phyloP scores from a whole-genome alignment of 2,797 vertebrate genomes.

The Coccyzus lansbergi region DNA sequence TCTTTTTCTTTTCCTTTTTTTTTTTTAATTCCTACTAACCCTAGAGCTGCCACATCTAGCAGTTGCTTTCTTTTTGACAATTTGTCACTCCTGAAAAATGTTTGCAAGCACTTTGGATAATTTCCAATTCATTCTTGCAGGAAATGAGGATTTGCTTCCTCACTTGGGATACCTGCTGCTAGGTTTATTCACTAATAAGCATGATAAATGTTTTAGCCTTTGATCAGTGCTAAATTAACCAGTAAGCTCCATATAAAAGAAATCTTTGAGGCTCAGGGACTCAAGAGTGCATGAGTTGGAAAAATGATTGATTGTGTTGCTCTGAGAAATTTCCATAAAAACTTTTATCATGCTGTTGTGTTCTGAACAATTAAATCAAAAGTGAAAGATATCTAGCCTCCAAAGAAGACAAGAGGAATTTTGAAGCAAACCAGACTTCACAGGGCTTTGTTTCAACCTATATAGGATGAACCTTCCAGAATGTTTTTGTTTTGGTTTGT shows the following conservation, averaged over 20 bases:
- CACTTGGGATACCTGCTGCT: conserved; percentile 89
- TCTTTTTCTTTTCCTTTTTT: background rate
- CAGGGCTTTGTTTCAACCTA: conserved; percentile 11
- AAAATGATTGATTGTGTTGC: conserved; percentile 84
- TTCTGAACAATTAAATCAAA: conserved; percentile 82
- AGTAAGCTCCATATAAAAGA: conserved; percentile 82
- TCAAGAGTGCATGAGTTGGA: conserved; percentile 78
- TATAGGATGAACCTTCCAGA: background rate
- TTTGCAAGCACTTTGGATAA: conserved; percentile 84
- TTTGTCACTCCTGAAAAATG: conserved; percentile 82
- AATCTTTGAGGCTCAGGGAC: conserved; percentile 82
- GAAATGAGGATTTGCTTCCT: conserved; percentile 86
- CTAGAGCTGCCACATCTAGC: conserved; percentile 69
- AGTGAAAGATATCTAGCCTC: conserved; percentile 71
- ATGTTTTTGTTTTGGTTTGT: background rate
- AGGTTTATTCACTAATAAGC: conserved; percentile 89
- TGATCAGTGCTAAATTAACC: conserved; percentile 90
- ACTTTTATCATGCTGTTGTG: conserved; percentile 75
- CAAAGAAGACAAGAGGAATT: conserved; percentile 66
- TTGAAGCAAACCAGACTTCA: conserved; percentile 52
- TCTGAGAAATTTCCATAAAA: conserved; percentile 83
- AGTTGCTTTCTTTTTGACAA: conserved; percentile 81
- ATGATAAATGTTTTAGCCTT: conserved; percentile 90
- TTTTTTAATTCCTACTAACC: conserved; percentile 9
- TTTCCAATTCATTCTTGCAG: conserved; percentile 85